Evolutionary conservation across 1,140 invertebrate genomes (phyloP).

Genomic region (Epicauta chinensis): DNA sequence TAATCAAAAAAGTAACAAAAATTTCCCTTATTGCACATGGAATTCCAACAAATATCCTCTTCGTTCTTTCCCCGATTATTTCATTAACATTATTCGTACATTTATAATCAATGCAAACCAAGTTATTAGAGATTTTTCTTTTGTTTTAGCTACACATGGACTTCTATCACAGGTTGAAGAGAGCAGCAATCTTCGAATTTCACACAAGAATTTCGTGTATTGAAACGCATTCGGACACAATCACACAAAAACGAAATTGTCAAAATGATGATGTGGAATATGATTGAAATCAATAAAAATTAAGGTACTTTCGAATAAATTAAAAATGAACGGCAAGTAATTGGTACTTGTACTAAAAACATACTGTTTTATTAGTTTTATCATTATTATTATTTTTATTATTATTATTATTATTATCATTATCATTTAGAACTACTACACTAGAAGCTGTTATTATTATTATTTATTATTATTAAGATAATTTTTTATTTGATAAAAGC

Average conservation of each 20-base stretch:
- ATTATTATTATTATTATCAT: background rate
- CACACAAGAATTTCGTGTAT: too few species aligned
- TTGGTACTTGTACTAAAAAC: conserved; percentile 30
- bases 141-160: conserved; percentile 12
- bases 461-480: too few species aligned
- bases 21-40: conserved; percentile 11
- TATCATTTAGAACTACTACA: conserved; percentile 10
- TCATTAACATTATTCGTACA: too few species aligned
- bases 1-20: too few species aligned
- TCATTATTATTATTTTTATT: background rate
- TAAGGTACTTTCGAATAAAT: background rate
- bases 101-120: conserved; percentile 14
- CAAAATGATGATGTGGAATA: conserved; percentile 10
- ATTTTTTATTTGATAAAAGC: conserved; percentile 16
- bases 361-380: conserved; percentile 11
- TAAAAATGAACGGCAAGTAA: conserved; percentile 14
- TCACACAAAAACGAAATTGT: conserved; percentile 7
- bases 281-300: background rate
- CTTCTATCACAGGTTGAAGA: conserved; percentile 40
- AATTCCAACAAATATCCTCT: too few species aligned
- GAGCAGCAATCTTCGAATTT: conserved; percentile 20
- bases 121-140: background rate
- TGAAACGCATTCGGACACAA: background rate
- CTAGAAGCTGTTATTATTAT: conserved; percentile 24
- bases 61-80: too few species aligned